Percentiles rank a stretch among this genome's conserved stretches.
Conservation (phyloP, 1,140 invertebrate genomes). For the Bombus confusus region DNA sequence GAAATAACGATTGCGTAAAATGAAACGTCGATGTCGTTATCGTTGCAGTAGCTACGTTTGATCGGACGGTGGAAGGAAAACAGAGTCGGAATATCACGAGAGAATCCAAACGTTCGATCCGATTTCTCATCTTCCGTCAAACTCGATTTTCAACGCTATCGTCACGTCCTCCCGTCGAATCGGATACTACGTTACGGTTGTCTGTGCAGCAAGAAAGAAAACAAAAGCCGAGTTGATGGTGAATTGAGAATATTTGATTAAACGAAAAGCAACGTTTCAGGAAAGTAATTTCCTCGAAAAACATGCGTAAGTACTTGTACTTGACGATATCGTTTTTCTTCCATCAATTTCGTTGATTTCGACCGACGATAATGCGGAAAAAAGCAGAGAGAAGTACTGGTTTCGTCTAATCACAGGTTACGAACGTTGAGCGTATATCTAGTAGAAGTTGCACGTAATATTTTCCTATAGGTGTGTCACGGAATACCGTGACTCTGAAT, state of each 20-base stretch:
- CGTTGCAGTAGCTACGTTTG: not conserved
- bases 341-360: not conserved
- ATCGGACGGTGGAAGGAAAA: not conserved
- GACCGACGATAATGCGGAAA: not conserved
- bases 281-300: too few relatives aligned
- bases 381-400: not conserved
- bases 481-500: not conserved
- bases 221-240: too few relatives aligned
- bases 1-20: not conserved
- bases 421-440: not conserved
- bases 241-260: too few relatives aligned
- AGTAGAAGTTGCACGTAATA: not conserved
- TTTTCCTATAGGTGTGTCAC: conserved; percentile 32
- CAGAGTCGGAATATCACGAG: not conserved
- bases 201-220: too few relatives aligned
- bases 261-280: too few relatives aligned
- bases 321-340: not conserved
- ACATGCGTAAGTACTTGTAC: not conserved
- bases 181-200: too few relatives aligned
- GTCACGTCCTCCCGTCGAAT: conserved; percentile 7
- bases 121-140: not conserved
- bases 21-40: not conserved
- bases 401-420: conserved; percentile 2
- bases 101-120: not conserved
- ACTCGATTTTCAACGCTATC: not conserved